Percentiles rank a stretch among this genome's conserved stretches.
Conservation (phyloP, 2,797 vertebrate genomes). For the Pipistrellus pipistrellus region DNA sequence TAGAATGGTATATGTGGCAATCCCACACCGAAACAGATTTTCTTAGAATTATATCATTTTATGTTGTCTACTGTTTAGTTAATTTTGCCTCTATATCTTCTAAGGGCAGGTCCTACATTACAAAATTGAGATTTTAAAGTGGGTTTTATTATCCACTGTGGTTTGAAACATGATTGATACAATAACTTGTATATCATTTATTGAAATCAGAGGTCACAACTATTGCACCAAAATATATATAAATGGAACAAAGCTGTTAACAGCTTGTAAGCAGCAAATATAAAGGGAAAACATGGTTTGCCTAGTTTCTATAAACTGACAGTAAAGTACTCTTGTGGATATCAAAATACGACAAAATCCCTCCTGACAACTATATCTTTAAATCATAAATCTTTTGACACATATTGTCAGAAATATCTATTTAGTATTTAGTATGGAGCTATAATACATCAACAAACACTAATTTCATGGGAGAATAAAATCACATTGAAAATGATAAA, state of each 20-base stretch:
- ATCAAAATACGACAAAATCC: not conserved
- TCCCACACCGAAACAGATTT: not conserved
- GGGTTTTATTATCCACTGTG: not conserved
- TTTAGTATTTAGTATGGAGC: not conserved
- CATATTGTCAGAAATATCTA: not conserved
- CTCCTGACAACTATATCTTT: not conserved
- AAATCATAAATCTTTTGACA: not conserved
- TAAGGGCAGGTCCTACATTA: not conserved
- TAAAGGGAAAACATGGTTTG: not conserved
- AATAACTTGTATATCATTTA: not conserved
- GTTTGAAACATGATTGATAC: not conserved
- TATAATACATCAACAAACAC: not conserved
- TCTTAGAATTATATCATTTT: not conserved
- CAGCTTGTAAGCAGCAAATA: not conserved
- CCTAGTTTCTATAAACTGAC: not conserved
- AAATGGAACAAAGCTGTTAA: not conserved
- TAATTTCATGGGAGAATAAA: not conserved
- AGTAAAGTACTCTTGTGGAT: not conserved
- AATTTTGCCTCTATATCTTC: not conserved
- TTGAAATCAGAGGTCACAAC: not conserved
- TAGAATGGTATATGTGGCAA: not conserved
- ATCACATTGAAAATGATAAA: not conserved
- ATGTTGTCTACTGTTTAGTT: not conserved
- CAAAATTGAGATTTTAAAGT: not conserved
- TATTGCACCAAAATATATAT: not conserved